Evolutionary conservation across 2,888 invertebrate species (phyloP).

Genomic region (Heliconius aoede): DNA sequence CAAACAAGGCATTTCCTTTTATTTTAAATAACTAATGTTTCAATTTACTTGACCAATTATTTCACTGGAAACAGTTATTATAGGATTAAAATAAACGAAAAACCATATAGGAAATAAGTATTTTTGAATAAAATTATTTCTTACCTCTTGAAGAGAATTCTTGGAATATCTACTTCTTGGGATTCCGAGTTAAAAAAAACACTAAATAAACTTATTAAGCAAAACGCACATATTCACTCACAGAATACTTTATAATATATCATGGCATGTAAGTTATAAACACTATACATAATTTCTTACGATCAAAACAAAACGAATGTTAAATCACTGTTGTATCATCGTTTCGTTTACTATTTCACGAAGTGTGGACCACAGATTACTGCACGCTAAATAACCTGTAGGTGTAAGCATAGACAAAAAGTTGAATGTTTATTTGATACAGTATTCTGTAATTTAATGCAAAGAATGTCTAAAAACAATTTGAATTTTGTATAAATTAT

Average conservation of each 20-base stretch:
- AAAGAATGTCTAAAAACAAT: background rate
- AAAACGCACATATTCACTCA: slow-evolving; percentile 19
- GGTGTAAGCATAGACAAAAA: background rate
- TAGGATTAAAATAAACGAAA: background rate
- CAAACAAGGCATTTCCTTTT: background rate
- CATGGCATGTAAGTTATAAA: slow-evolving; percentile 8
- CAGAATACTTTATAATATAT: slow-evolving; percentile 7
- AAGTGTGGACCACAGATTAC: slow-evolving; percentile 12
- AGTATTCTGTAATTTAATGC: background rate
- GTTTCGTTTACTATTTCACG: slow-evolving; percentile 23
- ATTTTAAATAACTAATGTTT: background rate
- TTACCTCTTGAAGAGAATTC: slow-evolving; percentile 27
- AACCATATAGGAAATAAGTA: background rate
- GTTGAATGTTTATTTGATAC: background rate
- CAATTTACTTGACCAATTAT: background rate
- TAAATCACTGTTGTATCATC: slow-evolving; percentile 28
- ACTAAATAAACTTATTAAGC: background rate
- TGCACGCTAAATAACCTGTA: slow-evolving; percentile 4
- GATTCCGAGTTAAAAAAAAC: slow-evolving; percentile 9
- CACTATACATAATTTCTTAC: slow-evolving; percentile 21
- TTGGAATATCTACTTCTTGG: slow-evolving; percentile 4
- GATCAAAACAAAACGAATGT: slow-evolving; percentile 33
- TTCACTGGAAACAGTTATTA: background rate
- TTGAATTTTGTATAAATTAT: background rate
- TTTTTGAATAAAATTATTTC: slow-evolving; percentile 7